Evolutionary conservation across 2,797 vertebrate species (phyloP), one percentile per base, ranked within the genome.

Genomic region (Darevskia nairensis): DNA sequence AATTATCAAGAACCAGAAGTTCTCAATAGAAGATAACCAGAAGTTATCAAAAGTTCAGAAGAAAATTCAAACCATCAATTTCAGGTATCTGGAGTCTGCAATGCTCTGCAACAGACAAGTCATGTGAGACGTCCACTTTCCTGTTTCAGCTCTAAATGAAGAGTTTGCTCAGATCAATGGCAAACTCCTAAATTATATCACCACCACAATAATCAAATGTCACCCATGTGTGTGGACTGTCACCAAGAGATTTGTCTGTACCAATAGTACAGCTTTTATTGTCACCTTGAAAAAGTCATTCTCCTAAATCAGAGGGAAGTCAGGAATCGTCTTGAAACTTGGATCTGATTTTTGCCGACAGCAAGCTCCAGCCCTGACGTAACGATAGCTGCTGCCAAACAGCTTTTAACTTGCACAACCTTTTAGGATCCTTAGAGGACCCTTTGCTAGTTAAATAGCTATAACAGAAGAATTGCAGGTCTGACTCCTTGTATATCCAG

Each of bases 371-470:
- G n/a, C 44, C 27, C 66, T 82, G 55, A 87, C 76, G 55, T 82
- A 66, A 75, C 6, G 61, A 32, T 44, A 27, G n/a, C 71, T 66
- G 86, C 50, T 55, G 13, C 50, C 79, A 87, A 87, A 66, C 41
- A 75, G 59, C 71, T 50, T 81, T 77, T 8, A 64, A 32, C 55
- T 64, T 76, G 27, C 72, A 85, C 72, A 66, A 55, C 41, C 21
- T 39, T 59, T 85, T 77, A n/a, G 32, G 72, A 32, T 77, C 84
- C 72, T 84, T 66, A 13, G 35, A 82, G 81, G 81, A 83, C 41
- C 29, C 29, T 64, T 55, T 15, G 13, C 50, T 55, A 55, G 50
- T 55, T 55, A 55, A 55, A 55, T 35, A 39, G 7, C 11, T 39
- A 21, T 75, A 75, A 84, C 13, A 61, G 71, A 82, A 71, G 27